Evolutionary conservation across 2,113 vertebrate genomes (phyloP).

Genomic region (Oryzias melastigma): DNA sequence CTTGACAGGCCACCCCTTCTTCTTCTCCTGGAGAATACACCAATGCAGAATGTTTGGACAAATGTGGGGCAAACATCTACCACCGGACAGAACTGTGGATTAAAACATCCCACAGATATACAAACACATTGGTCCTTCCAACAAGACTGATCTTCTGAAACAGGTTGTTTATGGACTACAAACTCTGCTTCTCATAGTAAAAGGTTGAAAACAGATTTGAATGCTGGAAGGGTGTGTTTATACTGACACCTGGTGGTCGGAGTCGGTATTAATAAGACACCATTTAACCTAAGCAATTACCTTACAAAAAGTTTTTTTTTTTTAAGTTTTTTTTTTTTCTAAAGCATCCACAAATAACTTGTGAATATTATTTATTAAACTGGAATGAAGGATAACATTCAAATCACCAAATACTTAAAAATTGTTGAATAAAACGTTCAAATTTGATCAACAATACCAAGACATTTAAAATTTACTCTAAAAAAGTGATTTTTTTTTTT

Average conservation of each 20-base stretch:
- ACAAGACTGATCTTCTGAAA: slow-evolving; percentile 38
- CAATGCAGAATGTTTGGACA: slow-evolving; percentile 37
- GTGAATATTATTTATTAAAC: no score
- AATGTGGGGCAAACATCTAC: background rate
- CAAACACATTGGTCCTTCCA: no score
- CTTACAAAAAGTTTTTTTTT: no score
- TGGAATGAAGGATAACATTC: no score
- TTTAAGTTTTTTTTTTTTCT: no score
- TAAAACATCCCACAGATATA: background rate
- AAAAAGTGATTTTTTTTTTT: no score
- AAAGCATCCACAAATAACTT: no score
- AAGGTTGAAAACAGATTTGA: slow-evolving; percentile 22
- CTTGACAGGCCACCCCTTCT: slow-evolving; percentile 30
- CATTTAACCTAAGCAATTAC: no score
- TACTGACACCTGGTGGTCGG: slow-evolving; percentile 62
- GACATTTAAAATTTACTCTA: no score
- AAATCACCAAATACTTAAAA: no score
- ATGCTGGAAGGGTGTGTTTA: slow-evolving; percentile 13
- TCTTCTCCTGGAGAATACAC: slow-evolving; percentile 31
- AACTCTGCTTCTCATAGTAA: slow-evolving; percentile 33
- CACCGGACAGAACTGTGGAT: slow-evolving; percentile 2
- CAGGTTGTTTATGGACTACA: slow-evolving; percentile 64
- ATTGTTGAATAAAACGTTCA: no score
- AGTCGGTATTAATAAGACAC: background rate
- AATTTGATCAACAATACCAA: no score